Conservation (phyloP, 53 echinoderm and acorn worm species). For the Arbacia lixula region DNA sequence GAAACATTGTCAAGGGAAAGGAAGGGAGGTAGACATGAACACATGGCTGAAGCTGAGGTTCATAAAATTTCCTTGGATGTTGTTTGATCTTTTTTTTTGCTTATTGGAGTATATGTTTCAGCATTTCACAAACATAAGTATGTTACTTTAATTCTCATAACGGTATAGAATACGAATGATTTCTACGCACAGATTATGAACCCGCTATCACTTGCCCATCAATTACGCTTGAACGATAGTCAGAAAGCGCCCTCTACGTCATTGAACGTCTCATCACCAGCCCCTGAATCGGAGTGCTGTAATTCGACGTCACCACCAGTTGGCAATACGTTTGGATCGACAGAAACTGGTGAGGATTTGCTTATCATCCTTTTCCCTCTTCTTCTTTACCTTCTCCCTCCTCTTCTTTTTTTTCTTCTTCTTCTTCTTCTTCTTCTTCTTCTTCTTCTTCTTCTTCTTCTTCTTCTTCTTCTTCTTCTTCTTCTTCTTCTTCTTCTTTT, state of each 20-base stretch:
- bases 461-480: not conserved
- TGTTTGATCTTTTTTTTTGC: no score
- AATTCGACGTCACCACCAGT: slow-evolving; percentile 5
- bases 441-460: not conserved
- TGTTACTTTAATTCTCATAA: no score
- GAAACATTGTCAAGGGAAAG: no score
- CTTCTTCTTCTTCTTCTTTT: not conserved
- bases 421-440: not conserved
- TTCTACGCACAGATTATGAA: not conserved
- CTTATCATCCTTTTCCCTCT: not conserved
- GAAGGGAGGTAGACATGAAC: no score
- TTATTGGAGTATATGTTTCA: no score
- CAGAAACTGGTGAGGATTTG: slow-evolving; percentile 1
- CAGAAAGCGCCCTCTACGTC: slow-evolving; percentile 10
- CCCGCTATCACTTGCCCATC: slow-evolving; percentile 1
- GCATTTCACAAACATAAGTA: no score
- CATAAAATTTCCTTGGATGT: no score
- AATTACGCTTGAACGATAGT: not conserved
- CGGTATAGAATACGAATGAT: no score
- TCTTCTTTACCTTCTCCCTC: not conserved
- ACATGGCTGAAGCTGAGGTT: no score
- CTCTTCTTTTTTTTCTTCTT: not conserved
- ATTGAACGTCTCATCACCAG: not conserved
- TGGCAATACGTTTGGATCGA: not conserved
- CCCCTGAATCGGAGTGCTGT: not conserved